Conservation (phyloP, 2,113 vertebrate species). For the Drymodes brunneopygia region DNA sequence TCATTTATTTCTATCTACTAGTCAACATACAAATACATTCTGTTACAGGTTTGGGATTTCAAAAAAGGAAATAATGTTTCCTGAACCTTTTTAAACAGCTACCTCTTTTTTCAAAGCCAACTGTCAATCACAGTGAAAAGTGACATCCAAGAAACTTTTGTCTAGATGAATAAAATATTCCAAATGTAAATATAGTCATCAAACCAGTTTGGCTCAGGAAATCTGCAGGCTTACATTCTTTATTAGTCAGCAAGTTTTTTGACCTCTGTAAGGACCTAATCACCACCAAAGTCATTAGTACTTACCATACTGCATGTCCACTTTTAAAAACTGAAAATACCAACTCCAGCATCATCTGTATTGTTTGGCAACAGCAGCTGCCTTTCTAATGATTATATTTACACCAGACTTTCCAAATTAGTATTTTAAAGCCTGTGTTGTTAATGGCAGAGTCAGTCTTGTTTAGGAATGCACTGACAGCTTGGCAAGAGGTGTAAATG, state of each 20-base stretch:
- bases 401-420: not conserved
- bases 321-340: not conserved
- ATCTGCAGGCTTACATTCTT: not conserved
- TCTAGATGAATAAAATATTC: not conserved
- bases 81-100: not conserved
- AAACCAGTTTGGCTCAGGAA: not conserved
- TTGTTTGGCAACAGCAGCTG: not conserved
- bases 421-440: not conserved
- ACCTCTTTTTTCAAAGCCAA: not conserved
- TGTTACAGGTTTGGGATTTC: not conserved
- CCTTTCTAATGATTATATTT: not conserved
- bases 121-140: not conserved
- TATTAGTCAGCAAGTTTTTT: not conserved
- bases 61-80: not conserved
- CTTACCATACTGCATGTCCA: not conserved
- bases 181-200: not conserved
- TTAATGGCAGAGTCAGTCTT: not conserved
- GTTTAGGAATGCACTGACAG: not conserved
- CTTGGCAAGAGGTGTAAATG: fast-evolving
- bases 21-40: not conserved
- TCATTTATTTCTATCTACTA: not conserved
- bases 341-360: not conserved
- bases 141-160: not conserved
- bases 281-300: not conserved
- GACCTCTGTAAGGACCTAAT: not conserved